Evolutionary conservation across 2,888 invertebrate genomes (phyloP).

Genomic region (Netelia fuscicornis): DNA sequence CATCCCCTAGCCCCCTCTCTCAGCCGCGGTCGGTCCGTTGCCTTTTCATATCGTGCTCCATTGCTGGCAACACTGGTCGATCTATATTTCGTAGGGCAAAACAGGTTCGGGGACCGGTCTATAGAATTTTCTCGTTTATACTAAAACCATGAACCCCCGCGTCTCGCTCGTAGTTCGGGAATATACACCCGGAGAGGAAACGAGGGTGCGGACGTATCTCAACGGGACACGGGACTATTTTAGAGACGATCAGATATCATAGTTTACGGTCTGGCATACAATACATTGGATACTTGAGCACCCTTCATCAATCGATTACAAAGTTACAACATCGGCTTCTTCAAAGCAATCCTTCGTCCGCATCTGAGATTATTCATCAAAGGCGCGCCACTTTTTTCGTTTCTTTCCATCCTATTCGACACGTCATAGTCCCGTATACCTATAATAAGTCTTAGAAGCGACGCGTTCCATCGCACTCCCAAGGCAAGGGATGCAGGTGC

Average conservation of each 20-base stretch:
- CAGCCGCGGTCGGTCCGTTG: conserved; percentile 17
- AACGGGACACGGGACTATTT: conserved; percentile 41
- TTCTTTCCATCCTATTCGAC: too few relatives aligned
- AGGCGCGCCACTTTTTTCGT: too few relatives aligned
- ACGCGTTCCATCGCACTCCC: too few relatives aligned
- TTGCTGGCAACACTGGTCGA: not conserved
- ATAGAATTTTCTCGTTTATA: conserved; percentile 11
- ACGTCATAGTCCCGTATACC: not conserved
- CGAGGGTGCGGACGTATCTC: conserved; percentile 64
- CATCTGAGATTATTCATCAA: not conserved
- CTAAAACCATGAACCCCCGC: conserved; percentile 25
- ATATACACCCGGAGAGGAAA: conserved; percentile 1
- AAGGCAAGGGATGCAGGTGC: conserved; percentile 23
- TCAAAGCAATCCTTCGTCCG: conserved; percentile 8
- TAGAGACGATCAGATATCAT: conserved; percentile 63
- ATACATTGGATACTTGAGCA: conserved; percentile 38
- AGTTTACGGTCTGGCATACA: conserved; percentile 42
- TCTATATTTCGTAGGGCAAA: conserved; percentile 1
- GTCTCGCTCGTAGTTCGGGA: conserved; percentile 10
- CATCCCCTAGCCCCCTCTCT: not conserved
- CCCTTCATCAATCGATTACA: conserved; percentile 61
- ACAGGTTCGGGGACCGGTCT: not conserved
- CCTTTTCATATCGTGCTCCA: conserved; percentile 28
- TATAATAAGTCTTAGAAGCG: not conserved
- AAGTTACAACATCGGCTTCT: conserved; percentile 63